Percentiles rank a stretch among this genome's conserved stretches.
phyloP scores from a whole-genome alignment of 2,888 invertebrate genomes.

The Drosophila atripex region DNA sequence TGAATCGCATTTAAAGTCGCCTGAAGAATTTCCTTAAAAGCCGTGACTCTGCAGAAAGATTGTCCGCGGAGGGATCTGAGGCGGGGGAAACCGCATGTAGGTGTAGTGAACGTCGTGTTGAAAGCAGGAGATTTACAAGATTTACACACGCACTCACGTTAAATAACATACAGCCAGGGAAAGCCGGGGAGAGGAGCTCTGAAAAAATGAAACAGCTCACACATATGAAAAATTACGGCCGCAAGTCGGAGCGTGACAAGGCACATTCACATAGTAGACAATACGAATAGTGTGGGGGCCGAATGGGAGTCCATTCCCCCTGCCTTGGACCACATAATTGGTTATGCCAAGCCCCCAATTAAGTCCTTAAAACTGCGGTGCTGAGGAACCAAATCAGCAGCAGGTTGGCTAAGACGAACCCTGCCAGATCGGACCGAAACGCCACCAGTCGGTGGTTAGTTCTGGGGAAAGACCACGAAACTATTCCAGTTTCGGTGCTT shows the following conservation, averaged over 20 bases:
- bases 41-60: slow-evolving; percentile 59
- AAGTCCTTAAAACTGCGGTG: slow-evolving; percentile 59
- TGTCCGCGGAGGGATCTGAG: slow-evolving; percentile 2
- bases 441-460: not conserved
- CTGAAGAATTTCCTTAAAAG: slow-evolving; percentile 73
- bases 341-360: slow-evolving; percentile 70
- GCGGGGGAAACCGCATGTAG: slow-evolving; percentile 21
- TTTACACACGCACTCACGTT: slow-evolving; percentile 71
- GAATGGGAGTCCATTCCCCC: slow-evolving; percentile 12
- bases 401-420: slow-evolving; percentile 7
- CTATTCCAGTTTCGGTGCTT: slow-evolving; percentile 1
- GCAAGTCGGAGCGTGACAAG: slow-evolving; percentile 64
- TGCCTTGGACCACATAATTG: slow-evolving; percentile 57
- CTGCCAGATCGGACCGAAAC: too few relatives aligned
- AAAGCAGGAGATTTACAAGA: slow-evolving; percentile 76
- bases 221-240: slow-evolving; percentile 56
- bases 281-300: slow-evolving; percentile 11
- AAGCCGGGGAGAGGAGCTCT: slow-evolving; percentile 35
- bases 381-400: slow-evolving; percentile 8
- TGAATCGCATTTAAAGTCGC: slow-evolving; percentile 70
- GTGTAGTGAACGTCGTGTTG: slow-evolving; percentile 52
- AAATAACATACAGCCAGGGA: slow-evolving; percentile 68
- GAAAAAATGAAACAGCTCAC: slow-evolving; percentile 31
- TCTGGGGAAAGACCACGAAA: not conserved
- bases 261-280: slow-evolving; percentile 44